phyloP scores from a whole-genome alignment of 2,113 vertebrate species.

The Anoplopoma fimbria region DNA sequence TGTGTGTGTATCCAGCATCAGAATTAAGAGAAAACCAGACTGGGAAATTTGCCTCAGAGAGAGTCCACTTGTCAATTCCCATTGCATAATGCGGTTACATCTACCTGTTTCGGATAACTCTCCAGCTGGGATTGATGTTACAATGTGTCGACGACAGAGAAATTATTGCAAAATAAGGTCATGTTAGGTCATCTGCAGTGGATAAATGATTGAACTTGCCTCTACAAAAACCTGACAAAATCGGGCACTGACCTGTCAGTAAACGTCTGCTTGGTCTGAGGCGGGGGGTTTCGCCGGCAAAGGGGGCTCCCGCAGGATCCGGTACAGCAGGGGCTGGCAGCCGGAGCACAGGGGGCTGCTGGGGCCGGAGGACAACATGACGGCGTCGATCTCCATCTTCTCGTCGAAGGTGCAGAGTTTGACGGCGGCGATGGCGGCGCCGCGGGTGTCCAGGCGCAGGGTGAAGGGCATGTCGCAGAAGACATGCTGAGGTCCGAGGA shows the following conservation, averaged over 20 bases:
- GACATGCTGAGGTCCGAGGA: conserved; percentile 88
- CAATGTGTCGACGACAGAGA: not conserved
- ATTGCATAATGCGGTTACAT: not conserved
- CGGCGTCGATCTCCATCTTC: conserved; percentile 94
- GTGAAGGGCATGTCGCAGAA: conserved; percentile 95
- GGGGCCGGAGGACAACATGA: conserved; percentile 88
- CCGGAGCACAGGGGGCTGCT: conserved; percentile 85
- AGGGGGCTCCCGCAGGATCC: conserved; percentile 87
- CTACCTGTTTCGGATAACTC: not conserved
- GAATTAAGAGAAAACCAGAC: conserved; percentile 27
- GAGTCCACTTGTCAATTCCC: conserved; percentile 30
- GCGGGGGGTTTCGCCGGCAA: conserved; percentile 73
- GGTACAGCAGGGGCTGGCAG: conserved; percentile 88
- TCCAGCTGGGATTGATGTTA: not conserved
- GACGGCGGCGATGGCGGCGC: conserved; percentile 78
- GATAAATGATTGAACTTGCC: too few relatives aligned
- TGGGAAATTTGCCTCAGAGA: conserved; percentile 11
- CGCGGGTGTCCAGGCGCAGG: conserved; percentile 84
- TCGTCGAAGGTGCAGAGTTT: conserved; percentile 95
- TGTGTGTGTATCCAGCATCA: not conserved
- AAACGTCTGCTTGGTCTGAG: conserved; percentile 84
- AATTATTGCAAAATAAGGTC: not conserved
- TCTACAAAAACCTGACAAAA: not conserved
- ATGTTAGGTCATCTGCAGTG: not conserved
- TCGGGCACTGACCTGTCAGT: conserved; percentile 86